phyloP scores from a whole-genome alignment of 2,888 invertebrate species.

The Isoperla grammatica region DNA sequence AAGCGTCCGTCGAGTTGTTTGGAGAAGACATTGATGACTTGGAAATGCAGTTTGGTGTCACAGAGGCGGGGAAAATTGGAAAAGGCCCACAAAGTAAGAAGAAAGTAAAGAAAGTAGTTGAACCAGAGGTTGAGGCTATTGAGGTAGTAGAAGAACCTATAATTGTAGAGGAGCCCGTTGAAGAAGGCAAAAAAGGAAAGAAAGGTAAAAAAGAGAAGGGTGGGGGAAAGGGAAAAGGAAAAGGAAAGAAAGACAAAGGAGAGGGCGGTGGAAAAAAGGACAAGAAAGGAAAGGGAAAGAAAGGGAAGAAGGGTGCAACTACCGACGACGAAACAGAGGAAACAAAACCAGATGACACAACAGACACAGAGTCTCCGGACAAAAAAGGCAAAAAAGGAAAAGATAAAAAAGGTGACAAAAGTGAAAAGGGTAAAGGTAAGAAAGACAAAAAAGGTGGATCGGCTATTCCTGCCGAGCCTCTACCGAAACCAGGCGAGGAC shows the following conservation, averaged over 20 bases:
- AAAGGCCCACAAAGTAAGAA: neutral
- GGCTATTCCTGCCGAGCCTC: neutral
- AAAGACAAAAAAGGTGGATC: neutral
- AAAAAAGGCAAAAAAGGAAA: no score
- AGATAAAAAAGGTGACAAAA: neutral
- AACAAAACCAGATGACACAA: conserved; percentile 2
- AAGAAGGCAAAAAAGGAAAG: neutral
- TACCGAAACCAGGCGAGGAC: conserved; percentile 41
- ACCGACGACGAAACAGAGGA: conserved; percentile 30
- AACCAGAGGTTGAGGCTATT: no score
- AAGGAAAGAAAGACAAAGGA: conserved; percentile 7
- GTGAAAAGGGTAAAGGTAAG: neutral
- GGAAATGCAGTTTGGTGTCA: conserved; percentile 32
- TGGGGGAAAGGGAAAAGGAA: conserved; percentile 12
- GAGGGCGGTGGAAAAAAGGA: conserved; percentile 8
- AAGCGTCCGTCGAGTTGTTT: conserved; percentile 44
- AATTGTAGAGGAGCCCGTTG: neutral
- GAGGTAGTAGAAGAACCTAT: neutral
- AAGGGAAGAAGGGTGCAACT: conserved; percentile 40
- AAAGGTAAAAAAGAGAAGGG: neutral
- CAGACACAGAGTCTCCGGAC: no score
- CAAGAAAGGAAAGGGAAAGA: conserved; percentile 22
- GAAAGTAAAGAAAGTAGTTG: neutral
- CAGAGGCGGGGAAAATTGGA: neutral
- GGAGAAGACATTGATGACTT: conserved; percentile 44